Base-by-base conservation (phyloP, 23 tunicate genomes). In the Clavelina lepadiformis region DNA sequence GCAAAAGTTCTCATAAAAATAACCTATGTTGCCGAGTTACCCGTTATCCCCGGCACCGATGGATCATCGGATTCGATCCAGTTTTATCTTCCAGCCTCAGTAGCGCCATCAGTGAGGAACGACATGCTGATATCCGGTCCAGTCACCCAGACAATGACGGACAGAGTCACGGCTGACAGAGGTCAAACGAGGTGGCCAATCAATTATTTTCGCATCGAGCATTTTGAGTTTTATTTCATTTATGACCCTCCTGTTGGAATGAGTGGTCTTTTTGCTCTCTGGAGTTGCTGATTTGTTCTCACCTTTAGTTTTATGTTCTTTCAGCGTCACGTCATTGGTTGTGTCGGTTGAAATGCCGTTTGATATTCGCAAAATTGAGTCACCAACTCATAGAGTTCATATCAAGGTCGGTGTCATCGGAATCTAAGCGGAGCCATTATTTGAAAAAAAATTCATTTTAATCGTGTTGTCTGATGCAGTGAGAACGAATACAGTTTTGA, bases 311-410 rank as follows among this genome's bases (percentile, higher is more conserved):
- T n/a, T n/a, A n/a, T n/a, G n/a, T 15, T 38, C 27, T 65, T 65
- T 5, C 46, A 76, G 81, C 31, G 56, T 63, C 36, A 49, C 57
- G 18, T 69, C 93, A 0, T 66, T 84, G 5, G 29, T 76, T 20
- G 46, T 79, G 6, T 51, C 93, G 2, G 69, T 84, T 11, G 93
- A 84, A 49, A 84, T 84, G 93, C 93, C 93, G 3, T 76, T 65
- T 35, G 74, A 76, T 51, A 76, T 84, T 1, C 44, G 74, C 20
- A 31, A 71, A 21, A 72, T 84, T 3, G 53, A 31, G 19, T 84
- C 73, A 3, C 68, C 93, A 0, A 84, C 83, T 4, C 82, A 84
- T 38, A 68, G 64, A 30, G 46, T 84, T 47, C 37, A 25, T n/a
- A 56, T 38, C 61, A 84, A 84, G 73, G 78, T 72, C 6, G 1